Percentiles rank a stretch among this genome's conserved stretches.
Conservation (phyloP, 2,888 invertebrate species). For the Diploptera punctata region DNA sequence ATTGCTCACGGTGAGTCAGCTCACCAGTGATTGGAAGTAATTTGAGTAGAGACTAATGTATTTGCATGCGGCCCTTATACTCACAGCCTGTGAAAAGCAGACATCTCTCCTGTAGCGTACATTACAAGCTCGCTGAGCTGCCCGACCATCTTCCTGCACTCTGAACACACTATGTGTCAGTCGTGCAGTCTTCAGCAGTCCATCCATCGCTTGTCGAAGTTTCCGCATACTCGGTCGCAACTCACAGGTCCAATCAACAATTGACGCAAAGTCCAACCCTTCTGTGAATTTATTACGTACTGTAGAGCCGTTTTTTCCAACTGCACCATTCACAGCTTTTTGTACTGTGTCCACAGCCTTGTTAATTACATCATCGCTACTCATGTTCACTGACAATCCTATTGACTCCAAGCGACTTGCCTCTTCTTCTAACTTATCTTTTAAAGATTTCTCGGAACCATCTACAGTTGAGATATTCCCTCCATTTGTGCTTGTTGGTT, state of each 20-base stretch:
- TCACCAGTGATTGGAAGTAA: too few species aligned
- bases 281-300: slow-evolving; percentile 73
- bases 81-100: slow-evolving; percentile 90
- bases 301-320: slow-evolving; percentile 55
- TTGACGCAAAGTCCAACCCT: slow-evolving; percentile 69
- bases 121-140: slow-evolving; percentile 73
- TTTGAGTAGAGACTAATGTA: too few species aligned
- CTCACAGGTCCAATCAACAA: slow-evolving; percentile 78
- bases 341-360: slow-evolving; percentile 43
- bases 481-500: slow-evolving; percentile 35
- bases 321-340: slow-evolving; percentile 60
- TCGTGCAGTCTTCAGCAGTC: slow-evolving; percentile 74
- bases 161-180: slow-evolving; percentile 85
- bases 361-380: slow-evolving; percentile 38
- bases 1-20: too few species aligned
- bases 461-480: slow-evolving; percentile 13
- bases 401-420: background rate
- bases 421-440: background rate
- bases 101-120: slow-evolving; percentile 86
- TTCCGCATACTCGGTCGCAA: slow-evolving; percentile 81
- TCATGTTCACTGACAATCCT: slow-evolving; percentile 37
- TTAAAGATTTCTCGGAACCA: background rate
- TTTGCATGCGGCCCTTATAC: too few species aligned
- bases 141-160: slow-evolving; percentile 78
- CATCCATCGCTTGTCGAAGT: slow-evolving; percentile 79